These are phyloP conservation scores for Parelbella ahira DNA, from an alignment of 2,888 invertebrate genomes.

Conservation along the genomic window DNA sequence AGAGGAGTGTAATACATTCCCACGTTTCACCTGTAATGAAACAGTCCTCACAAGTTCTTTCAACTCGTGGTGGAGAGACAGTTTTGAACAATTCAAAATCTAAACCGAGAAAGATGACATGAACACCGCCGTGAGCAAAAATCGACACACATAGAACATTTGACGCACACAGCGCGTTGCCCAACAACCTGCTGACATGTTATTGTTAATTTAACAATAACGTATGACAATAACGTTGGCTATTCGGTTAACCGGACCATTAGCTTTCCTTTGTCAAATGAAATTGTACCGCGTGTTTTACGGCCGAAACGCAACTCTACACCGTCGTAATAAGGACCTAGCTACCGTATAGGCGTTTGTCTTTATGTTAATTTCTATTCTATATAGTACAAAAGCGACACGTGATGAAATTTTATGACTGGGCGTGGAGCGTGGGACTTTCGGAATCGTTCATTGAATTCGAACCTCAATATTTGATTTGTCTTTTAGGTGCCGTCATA, in stretches of 20 bases:
- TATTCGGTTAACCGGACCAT: conserved; percentile 66
- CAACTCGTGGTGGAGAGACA: too few relatives aligned
- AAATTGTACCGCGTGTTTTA: conserved; percentile 25
- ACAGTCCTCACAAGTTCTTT: too few relatives aligned
- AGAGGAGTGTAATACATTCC: too few relatives aligned
- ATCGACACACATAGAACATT: conserved; percentile 38
- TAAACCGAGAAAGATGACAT: background rate
- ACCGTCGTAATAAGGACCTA: conserved; percentile 26
- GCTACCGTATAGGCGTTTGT: conserved; percentile 28
- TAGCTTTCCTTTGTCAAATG: conserved; percentile 56
- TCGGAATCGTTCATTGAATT: conserved; percentile 32
- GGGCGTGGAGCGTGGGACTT: conserved; percentile 45
- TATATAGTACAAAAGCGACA: conserved; percentile 33
- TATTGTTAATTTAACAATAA: conserved; percentile 41
- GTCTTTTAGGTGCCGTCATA: background rate
- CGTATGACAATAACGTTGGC: conserved; percentile 42
- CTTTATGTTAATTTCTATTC: conserved; percentile 38
- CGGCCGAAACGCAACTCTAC: conserved; percentile 30
- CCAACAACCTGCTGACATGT: conserved; percentile 50
- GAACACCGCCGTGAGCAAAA: conserved; percentile 12
- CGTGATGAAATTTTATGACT: conserved; percentile 42
- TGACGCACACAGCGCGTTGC: conserved; percentile 37
- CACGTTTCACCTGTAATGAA: too few relatives aligned
- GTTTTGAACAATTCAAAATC: conserved; percentile 1
- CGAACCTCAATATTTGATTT: conserved; percentile 14